Conservation (phyloP, 2,113 vertebrate species). For the Lepisosteus osseus region DNA sequence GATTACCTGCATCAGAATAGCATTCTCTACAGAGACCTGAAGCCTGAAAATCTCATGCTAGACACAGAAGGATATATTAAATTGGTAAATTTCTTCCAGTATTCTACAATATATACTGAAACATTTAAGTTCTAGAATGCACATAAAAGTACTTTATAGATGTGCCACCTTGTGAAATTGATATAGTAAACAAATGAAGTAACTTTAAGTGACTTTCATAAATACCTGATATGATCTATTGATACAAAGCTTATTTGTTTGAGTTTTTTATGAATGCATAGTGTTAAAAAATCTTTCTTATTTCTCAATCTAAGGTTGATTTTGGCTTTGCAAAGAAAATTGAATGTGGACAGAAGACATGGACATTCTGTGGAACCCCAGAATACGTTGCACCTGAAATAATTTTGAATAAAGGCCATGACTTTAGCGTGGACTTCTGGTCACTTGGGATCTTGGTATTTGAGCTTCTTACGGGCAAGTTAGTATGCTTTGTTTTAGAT, state of each 20-base stretch:
- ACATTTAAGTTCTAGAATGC: too few species aligned
- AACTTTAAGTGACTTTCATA: too few species aligned
- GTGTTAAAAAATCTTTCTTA: not conserved
- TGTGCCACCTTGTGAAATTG: too few species aligned
- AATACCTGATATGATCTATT: too few species aligned
- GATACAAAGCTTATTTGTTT: too few species aligned
- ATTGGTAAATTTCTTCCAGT: conserved; percentile 61
- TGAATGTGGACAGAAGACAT: conserved; percentile 84
- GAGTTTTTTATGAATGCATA: too few species aligned
- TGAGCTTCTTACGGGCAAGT: conserved; percentile 91
- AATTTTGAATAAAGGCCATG: conserved; percentile 90
- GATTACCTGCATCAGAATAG: conserved; percentile 87
- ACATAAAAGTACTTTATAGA: too few species aligned
- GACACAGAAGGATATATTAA: conserved; percentile 88
- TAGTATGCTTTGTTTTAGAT: conserved; percentile 23
- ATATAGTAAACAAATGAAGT: too few species aligned
- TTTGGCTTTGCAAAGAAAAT: conserved; percentile 96
- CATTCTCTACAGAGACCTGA: conserved; percentile 88
- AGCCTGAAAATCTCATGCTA: conserved; percentile 91
- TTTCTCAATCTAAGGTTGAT: conserved; percentile 71
- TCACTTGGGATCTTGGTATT: conserved; percentile 89
- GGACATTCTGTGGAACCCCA: conserved; percentile 92
- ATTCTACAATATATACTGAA: too few species aligned
- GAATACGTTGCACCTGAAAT: conserved; percentile 93
- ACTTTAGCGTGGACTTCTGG: conserved; percentile 92